phyloP scores from a whole-genome alignment of 2,113 vertebrate genomes.

The Planiliza haematocheilus region DNA sequence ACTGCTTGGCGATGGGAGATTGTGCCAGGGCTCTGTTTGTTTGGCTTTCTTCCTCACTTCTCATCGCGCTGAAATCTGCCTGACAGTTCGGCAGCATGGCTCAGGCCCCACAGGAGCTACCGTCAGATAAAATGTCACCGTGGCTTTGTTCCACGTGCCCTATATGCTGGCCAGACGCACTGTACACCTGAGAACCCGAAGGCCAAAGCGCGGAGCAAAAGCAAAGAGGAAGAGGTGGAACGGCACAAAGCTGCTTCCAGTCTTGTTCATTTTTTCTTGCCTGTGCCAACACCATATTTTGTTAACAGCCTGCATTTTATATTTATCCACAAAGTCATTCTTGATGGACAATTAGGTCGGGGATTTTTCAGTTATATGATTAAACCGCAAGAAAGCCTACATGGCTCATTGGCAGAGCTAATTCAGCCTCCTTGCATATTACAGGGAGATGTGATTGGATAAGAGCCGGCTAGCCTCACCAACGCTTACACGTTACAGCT shows the following conservation, averaged over 20 bases:
- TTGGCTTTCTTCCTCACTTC: constrained; percentile 73
- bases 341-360: constrained; percentile 57
- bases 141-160: constrained; percentile 77
- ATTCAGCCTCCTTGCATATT: constrained; percentile 35
- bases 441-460: constrained; percentile 42
- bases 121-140: constrained; percentile 83
- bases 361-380: constrained; percentile 44
- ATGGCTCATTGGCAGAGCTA: constrained; percentile 33
- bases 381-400: constrained; percentile 54
- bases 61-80: constrained; percentile 78
- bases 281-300: background rate
- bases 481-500: constrained; percentile 54
- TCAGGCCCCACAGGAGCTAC: constrained; percentile 76
- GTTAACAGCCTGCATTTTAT: constrained; percentile 40
- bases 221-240: constrained; percentile 2
- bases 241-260: constrained; percentile 1
- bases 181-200: constrained; percentile 69
- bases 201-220: constrained; percentile 42
- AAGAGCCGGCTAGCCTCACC: constrained; percentile 21
- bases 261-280: constrained; percentile 32
- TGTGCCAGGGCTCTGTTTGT: constrained; percentile 80
- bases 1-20: constrained; percentile 71
- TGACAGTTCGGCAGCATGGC: constrained; percentile 79
- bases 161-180: constrained; percentile 69
- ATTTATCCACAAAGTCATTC: constrained; percentile 47